Percentiles rank a stretch among this genome's conserved stretches.
Conservation (phyloP, 2,797 vertebrate species). For the Monodelphis domestica region DNA sequence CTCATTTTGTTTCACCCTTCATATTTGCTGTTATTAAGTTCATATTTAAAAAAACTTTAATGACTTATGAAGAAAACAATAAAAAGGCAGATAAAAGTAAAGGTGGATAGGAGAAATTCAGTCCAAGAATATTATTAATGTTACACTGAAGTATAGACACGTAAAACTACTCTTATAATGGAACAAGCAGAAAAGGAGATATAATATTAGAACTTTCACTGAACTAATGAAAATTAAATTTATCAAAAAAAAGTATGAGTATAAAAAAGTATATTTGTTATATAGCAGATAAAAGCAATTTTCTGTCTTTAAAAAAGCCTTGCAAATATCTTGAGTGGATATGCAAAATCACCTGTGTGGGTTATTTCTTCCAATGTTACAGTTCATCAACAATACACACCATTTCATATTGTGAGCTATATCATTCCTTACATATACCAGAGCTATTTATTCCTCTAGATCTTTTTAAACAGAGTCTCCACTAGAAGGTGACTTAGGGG, state of each 20-base stretch:
- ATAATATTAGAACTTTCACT: neutral
- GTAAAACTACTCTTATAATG: neutral
- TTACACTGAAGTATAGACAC: neutral
- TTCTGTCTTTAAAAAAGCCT: no score
- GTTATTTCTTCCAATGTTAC: no score
- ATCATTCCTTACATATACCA: no score
- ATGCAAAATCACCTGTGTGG: no score
- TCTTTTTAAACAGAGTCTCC: no score
- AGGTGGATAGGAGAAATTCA: neutral
- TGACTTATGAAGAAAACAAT: neutral
- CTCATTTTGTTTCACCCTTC: neutral
- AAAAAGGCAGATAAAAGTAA: neutral
- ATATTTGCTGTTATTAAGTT: neutral
- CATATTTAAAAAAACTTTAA: neutral
- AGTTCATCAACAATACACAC: no score
- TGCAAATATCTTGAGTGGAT: no score
- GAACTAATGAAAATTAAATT: neutral
- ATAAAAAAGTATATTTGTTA: neutral
- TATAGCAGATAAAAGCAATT: neutral
- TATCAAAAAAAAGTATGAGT: neutral
- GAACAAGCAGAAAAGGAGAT: no score
- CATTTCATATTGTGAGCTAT: no score
- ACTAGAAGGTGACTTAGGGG: no score
- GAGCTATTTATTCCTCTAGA: no score
- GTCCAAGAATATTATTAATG: neutral